These are phyloP conservation scores for Melanotaenia boesemani DNA, from an alignment of 2,797 vertebrate species.

Conservation along the genomic window DNA sequence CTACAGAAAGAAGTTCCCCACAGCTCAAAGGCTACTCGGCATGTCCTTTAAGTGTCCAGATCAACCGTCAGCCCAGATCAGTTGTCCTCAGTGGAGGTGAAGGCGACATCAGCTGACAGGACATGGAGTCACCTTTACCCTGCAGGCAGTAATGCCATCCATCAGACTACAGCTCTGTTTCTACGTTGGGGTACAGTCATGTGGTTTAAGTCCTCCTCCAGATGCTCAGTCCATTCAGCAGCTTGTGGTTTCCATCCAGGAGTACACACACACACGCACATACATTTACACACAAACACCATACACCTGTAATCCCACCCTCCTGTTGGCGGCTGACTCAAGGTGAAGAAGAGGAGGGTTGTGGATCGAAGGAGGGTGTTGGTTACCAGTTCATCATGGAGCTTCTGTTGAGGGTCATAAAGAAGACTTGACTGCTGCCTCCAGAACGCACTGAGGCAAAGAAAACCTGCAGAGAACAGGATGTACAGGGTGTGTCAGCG, in stretches of 20 bases:
- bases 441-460: slow-evolving; percentile 98
- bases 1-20: slow-evolving; percentile 60
- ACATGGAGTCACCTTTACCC: slow-evolving; percentile 4
- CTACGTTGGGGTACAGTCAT: not conserved
- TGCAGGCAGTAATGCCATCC: slow-evolving; percentile 18
- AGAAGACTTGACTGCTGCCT: slow-evolving; percentile 99
- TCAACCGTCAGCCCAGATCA: slow-evolving; percentile 3
- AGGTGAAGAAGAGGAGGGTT: slow-evolving; percentile 61
- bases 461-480: slow-evolving; percentile 89
- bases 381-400: slow-evolving; percentile 99
- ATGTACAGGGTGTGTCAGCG: not conserved
- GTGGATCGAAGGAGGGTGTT: slow-evolving; percentile 29
- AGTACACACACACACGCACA: slow-evolving; percentile 32
- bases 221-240: slow-evolving; percentile 36
- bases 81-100: slow-evolving; percentile 30
- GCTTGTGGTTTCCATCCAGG: slow-evolving; percentile 36
- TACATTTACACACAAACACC: slow-evolving; percentile 12
- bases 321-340: slow-evolving; percentile 65
- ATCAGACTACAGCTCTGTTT: slow-evolving; percentile 6
- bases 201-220: slow-evolving; percentile 19
- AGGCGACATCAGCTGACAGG: not conserved
- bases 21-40: slow-evolving; percentile 51
- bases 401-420: slow-evolving; percentile 99
- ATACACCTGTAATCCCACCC: slow-evolving; percentile 37
- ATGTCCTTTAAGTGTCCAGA: slow-evolving; percentile 34